Evolutionary conservation across 2,113 vertebrate genomes (phyloP).

Genomic region (Triplophysa siluroides): DNA sequence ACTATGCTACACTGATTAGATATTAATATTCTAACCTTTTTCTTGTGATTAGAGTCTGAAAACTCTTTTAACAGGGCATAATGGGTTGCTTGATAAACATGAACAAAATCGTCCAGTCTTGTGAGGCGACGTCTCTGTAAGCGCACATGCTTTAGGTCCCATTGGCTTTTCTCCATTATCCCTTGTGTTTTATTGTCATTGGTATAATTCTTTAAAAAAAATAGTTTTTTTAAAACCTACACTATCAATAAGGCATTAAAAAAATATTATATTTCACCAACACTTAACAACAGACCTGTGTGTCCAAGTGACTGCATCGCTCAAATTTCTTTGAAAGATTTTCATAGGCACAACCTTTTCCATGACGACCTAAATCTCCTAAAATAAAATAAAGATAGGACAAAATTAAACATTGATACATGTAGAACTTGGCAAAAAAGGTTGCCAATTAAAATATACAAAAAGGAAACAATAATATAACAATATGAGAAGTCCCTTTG

Average conservation of each 20-base stretch:
- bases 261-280: background rate
- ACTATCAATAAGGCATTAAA: background rate
- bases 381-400: background rate
- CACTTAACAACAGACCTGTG: background rate
- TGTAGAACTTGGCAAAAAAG: no score
- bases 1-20: no score
- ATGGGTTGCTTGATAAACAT: background rate
- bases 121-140: background rate
- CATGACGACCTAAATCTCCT: background rate
- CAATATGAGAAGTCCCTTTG: no score
- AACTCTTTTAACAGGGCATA: constrained; percentile 1
- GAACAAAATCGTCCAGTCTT: constrained; percentile 6
- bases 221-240: background rate
- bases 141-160: background rate
- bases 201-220: background rate
- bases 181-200: background rate
- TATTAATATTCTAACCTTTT: background rate
- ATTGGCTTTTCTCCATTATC: background rate
- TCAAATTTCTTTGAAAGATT: background rate
- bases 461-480: no score
- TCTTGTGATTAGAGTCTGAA: background rate
- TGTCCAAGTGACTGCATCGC: background rate
- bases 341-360: constrained; percentile 2
- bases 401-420: no score
- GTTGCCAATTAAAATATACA: no score